These are phyloP conservation scores for Oxycera nigricornis DNA, from an alignment of 2,888 invertebrate genomes.

Conservation along the genomic window DNA sequence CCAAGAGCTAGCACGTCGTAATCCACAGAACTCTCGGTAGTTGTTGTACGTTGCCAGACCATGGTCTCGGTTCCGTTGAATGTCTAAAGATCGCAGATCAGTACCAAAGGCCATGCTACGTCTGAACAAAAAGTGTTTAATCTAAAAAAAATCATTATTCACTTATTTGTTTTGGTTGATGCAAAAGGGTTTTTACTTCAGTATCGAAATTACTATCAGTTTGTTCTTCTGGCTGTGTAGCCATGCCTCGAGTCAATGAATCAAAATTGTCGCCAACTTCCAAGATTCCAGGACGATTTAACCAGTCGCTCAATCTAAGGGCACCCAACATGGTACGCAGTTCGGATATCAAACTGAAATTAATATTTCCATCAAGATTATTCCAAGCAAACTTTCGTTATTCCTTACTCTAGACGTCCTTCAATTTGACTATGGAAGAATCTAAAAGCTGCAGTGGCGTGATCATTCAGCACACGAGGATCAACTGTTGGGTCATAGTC, in stretches of 20 bases:
- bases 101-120: conserved; percentile 76
- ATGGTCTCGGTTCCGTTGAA: conserved; percentile 87
- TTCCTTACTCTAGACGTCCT: conserved; percentile 62
- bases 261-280: conserved; percentile 69
- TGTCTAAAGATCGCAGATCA: conserved; percentile 81
- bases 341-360: conserved; percentile 61
- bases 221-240: conserved; percentile 77
- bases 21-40: conserved; percentile 77
- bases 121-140: conserved; percentile 72
- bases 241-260: conserved; percentile 76
- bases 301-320: conserved; percentile 64
- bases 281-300: conserved; percentile 65
- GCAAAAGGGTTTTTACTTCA: conserved; percentile 52
- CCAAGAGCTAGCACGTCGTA: conserved; percentile 73
- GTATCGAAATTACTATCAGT: conserved; percentile 78
- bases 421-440: conserved; percentile 70
- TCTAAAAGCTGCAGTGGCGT: conserved; percentile 71
- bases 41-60: conserved; percentile 81
- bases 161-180: background rate
- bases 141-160: conserved; percentile 60
- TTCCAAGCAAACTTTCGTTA: background rate
- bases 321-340: conserved; percentile 60
- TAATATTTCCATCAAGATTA: background rate
- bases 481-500: conserved; percentile 66
- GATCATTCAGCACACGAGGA: conserved; percentile 68